phyloP scores from a whole-genome alignment of 2,888 invertebrate species.

The Macropis europaea region DNA sequence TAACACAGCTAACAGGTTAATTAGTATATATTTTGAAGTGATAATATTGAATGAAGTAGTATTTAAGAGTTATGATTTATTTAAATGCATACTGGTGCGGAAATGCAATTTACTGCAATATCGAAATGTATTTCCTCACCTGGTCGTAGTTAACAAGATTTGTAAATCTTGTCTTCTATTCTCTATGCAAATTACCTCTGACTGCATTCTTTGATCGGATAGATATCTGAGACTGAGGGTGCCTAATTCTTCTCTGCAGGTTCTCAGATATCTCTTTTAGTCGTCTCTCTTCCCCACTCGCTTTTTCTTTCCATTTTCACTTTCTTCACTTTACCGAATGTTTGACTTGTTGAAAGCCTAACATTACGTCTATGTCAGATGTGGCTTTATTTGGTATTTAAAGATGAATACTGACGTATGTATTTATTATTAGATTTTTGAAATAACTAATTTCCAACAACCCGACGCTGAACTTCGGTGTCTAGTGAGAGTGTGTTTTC shows the following conservation, averaged over 20 bases:
- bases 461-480: slow-evolving; percentile 21
- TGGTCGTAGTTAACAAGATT: slow-evolving; percentile 30
- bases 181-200: slow-evolving; percentile 46
- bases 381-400: slow-evolving; percentile 59
- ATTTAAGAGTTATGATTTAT: too few relatives aligned
- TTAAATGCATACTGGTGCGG: too few relatives aligned
- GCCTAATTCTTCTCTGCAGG: slow-evolving; percentile 9
- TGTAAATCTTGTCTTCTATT: slow-evolving; percentile 21
- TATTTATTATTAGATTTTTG: slow-evolving; percentile 73
- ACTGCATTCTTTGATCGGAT: slow-evolving; percentile 62
- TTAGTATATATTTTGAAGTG: too few relatives aligned
- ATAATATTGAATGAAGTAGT: too few relatives aligned
- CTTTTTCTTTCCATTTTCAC: neutral
- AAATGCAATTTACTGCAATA: too few relatives aligned
- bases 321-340: slow-evolving; percentile 2
- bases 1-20: too few relatives aligned
- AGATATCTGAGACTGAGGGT: slow-evolving; percentile 49
- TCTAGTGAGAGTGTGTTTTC: slow-evolving; percentile 46
- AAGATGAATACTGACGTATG: too few relatives aligned
- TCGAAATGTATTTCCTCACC: slow-evolving; percentile 8
- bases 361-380: slow-evolving; percentile 50
- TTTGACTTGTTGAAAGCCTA: slow-evolving; percentile 16
- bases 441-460: slow-evolving; percentile 39
- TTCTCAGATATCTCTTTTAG: slow-evolving; percentile 39
- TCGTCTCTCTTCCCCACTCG: slow-evolving; percentile 12